A percentile compares a stretch with the other conserved stretches of the same genome.
Evolutionary conservation across 2,797 vertebrate species (phyloP).

Genomic region (Smutsia temminckii): DNA sequence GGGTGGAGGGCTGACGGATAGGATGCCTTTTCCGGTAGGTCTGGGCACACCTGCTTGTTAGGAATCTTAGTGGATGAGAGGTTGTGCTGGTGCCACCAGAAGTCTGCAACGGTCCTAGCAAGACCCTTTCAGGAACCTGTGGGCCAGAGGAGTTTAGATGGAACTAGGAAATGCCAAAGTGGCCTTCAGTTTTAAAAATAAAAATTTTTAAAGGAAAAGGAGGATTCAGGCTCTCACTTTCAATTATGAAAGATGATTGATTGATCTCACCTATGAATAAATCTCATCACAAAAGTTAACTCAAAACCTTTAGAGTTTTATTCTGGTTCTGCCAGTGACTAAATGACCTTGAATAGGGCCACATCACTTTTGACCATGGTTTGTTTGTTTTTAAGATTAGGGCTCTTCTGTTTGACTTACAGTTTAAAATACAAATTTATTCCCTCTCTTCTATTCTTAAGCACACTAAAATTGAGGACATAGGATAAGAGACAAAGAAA

Average conservation of each 20-base stretch:
- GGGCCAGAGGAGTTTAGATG: neutral
- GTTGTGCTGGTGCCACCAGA: neutral
- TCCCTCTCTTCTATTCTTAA: neutral
- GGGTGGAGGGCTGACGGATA: neutral
- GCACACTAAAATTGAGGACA: neutral
- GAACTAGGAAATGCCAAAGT: neutral
- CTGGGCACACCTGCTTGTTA: neutral
- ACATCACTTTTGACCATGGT: neutral
- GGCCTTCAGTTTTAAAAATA: neutral
- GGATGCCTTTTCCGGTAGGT: neutral
- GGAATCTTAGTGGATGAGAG: neutral
- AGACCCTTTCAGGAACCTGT: neutral
- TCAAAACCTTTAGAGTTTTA: neutral
- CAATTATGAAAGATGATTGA: neutral
- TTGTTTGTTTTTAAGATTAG: neutral
- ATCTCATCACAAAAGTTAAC: neutral
- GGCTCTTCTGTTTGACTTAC: neutral
- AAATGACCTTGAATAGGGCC: neutral
- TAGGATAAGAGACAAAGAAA: constrained; percentile 5
- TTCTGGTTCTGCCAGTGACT: neutral
- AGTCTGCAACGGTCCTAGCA: neutral
- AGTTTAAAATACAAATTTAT: constrained; percentile 15
- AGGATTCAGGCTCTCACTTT: neutral
- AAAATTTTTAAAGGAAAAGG: neutral
- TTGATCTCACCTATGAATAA: neutral